Evolutionary conservation across 2,888 invertebrate species (phyloP), one percentile per base, ranked within the genome.

Genomic region (Thera britannica): DNA sequence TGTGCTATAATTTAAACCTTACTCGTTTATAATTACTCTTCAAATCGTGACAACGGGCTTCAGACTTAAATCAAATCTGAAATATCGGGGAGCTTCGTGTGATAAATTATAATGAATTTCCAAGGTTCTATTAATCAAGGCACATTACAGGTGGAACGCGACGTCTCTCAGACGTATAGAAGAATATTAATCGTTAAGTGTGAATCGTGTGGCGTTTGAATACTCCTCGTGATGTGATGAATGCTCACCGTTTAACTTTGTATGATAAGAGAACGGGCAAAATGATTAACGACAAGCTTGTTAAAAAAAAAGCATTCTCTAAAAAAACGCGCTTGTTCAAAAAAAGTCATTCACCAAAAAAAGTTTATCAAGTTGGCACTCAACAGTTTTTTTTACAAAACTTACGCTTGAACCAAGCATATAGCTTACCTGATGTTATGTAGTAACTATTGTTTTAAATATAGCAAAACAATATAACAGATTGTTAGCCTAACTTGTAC

Each of bases 91-190:
- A 58, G 55, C 61, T 62, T 54, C 58, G 59, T 55, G 58, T 41
- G 35, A 58, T 62, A 60, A 75, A 74, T 23, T 23, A 23, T 77
- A 79, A 82, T 76, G 75, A 72, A 72, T 64, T 72, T 63, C 60
- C 54, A 59, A 61, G 65, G 57, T 57, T 69, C 73, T 72, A 82
- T 82, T 80, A 76, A 83, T 82, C 76, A 79, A 59, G n/a, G 58
- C 54, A 65, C 60, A 72, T 76, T 72, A 71, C 62, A 67, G 72
- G 62, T 67, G 57, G 9, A 41, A 58, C 36, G 69, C 57, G 68
- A 70, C 71, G 59, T 65, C 35, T 51, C 64, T 38, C 58, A 65
- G 57, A 65, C 68, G 61, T 60, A 58, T 52, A 49, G 62, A 65
- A 51, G 68, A 68, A 62, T 66, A 73, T 72, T 72, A 70, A 73